Conservation (phyloP, 2,113 vertebrate genomes). For the Diadophis punctatus region DNA sequence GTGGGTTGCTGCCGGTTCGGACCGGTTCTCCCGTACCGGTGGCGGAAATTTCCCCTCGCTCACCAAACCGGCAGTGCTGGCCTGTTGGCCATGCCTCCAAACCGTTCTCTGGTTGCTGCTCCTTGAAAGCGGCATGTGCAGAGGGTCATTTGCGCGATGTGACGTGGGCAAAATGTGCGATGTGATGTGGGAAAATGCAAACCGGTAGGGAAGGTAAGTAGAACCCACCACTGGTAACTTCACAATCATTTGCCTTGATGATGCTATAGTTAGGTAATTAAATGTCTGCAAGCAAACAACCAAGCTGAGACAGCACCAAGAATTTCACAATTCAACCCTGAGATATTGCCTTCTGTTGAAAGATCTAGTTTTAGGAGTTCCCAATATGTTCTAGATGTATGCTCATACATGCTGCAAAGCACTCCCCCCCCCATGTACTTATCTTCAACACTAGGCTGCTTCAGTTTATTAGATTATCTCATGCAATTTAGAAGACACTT, state of each 20-base stretch:
- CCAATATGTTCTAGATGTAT: background rate
- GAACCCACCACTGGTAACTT: too few species aligned
- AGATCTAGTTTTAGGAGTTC: background rate
- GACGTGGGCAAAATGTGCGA: too few species aligned
- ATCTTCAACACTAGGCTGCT: background rate
- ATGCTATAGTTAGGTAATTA: background rate
- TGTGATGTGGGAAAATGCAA: too few species aligned
- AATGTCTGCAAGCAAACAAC: background rate
- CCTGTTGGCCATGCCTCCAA: too few species aligned
- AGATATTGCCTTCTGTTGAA: background rate
- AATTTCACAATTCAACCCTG: background rate
- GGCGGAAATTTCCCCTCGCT: too few species aligned
- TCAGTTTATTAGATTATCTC: background rate
- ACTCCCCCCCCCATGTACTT: background rate
- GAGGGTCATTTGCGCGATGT: too few species aligned
- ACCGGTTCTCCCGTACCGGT: too few species aligned
- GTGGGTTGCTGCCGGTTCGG: too few species aligned
- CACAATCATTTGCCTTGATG: background rate
- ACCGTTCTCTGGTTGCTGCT: too few species aligned
- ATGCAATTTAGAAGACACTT: background rate
- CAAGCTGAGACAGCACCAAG: background rate
- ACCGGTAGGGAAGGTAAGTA: too few species aligned
- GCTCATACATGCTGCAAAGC: background rate
- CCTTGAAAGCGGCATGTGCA: too few species aligned
- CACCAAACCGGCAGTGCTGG: too few species aligned